Base-by-base conservation (phyloP, 2,888 invertebrate genomes). In the Argyresthia goedartella region DNA sequence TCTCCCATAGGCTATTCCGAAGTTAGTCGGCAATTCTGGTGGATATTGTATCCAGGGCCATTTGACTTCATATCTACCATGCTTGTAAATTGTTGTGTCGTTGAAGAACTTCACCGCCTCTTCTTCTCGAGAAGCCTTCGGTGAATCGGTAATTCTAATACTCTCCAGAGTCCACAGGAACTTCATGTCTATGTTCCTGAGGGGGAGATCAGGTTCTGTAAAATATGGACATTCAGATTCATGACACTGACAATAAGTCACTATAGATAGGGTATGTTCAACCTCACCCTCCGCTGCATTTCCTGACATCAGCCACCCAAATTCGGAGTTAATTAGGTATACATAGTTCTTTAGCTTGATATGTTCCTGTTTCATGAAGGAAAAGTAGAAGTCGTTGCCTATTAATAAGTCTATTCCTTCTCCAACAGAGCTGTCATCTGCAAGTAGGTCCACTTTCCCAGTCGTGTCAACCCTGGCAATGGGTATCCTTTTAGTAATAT, bases 91-190 rank as follows among this genome's bases (percentile, higher is more conserved):
- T 13, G 34, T 13, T 13, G 51, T 51, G 8, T 44, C 51, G 33
- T 44, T 51, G 16, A 51, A 51, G 10, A 34, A 11, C 34, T 8
- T 49, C 43, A 44, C 52, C 56, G n/a, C 54, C 10, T n/a, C 54
- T 36, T 10, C 53, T 49, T 54, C 53, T 33, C 52, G 35, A 10
- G 47, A 52, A 1, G 16, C 15, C 35, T 59, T 60, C 0, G 59
- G 57, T n/a, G 55, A 56, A 25, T 60, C 57, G 0, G 36, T 56
- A 1, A 64, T 63, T 8, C 62, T 61, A n/a, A 63, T 62, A 0
- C 56, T 36, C 53, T 64, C 60, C 4, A 64, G 11, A 3, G 50
- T 14, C 54, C 54, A 56, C 6, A 56, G 14, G 16, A 56, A 53
- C 13, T 44, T 50, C 3, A 54, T 36, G 11, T 54, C 52, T 11